These are phyloP conservation scores for Nannoperca obscura DNA, from an alignment of 2,797 vertebrate genomes.

Conservation along the genomic window DNA sequence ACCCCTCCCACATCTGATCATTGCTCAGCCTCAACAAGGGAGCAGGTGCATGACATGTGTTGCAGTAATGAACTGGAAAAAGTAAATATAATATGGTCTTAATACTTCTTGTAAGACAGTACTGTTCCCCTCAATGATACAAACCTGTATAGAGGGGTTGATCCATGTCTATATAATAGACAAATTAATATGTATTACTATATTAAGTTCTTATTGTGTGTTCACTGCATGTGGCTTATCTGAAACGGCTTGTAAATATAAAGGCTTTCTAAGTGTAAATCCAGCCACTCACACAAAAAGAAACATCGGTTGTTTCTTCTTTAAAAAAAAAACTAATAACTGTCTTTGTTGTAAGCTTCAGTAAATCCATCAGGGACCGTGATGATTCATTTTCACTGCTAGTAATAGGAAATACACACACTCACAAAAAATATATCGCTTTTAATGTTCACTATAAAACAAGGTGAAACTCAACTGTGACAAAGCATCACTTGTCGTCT, in stretches of 20 bases:
- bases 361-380: conserved; percentile 4
- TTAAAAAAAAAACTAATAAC: conserved; percentile 1
- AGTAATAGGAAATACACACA: conserved; percentile 10
- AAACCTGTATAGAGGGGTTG: background rate
- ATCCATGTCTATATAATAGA: background rate
- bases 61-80: conserved; percentile 35
- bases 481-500: background rate
- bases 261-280: background rate
- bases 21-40: conserved; percentile 27
- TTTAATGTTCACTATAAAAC: conserved; percentile 16
- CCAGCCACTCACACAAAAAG: background rate
- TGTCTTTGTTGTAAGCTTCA: conserved; percentile 1
- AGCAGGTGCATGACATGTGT: conserved; percentile 60
- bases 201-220: background rate
- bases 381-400: background rate
- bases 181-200: background rate
- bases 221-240: background rate
- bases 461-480: background rate
- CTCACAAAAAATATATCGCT: background rate
- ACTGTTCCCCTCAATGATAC: background rate
- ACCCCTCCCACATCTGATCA: conserved; percentile 43
- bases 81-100: conserved; percentile 30
- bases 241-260: background rate
- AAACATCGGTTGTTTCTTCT: background rate
- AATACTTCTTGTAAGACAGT: conserved; percentile 23